These are phyloP conservation scores for Luffia ferchaultella DNA, from an alignment of 2,888 invertebrate species.

Conservation along the genomic window DNA sequence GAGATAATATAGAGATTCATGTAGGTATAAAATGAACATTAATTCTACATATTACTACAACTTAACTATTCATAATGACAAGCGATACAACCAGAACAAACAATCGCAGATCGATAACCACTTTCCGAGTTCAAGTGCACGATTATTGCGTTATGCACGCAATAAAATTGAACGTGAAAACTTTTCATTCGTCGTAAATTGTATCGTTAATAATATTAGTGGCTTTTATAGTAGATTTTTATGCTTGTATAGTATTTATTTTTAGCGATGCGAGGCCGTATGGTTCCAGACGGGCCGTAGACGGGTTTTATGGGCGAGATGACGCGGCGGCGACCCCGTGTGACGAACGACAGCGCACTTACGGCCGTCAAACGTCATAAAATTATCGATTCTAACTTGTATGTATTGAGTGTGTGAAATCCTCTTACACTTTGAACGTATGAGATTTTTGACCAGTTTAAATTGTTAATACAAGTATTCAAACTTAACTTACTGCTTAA, in stretches of 20 bases:
- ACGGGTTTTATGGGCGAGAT: slow-evolving; percentile 46
- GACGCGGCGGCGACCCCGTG: slow-evolving; percentile 3
- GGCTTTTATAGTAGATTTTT: slow-evolving; percentile 24
- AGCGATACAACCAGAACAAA: too few relatives aligned
- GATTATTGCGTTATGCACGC: slow-evolving; percentile 53
- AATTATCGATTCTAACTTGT: neutral
- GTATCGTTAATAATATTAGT: slow-evolving; percentile 38
- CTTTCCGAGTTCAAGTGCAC: slow-evolving; percentile 55
- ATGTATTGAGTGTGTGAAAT: too few relatives aligned
- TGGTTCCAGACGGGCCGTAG: slow-evolving; percentile 56
- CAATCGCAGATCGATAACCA: slow-evolving; percentile 23
- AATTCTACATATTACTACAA: too few relatives aligned
- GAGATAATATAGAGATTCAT: too few relatives aligned
- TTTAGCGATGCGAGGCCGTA: slow-evolving; percentile 56
- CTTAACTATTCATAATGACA: too few relatives aligned
- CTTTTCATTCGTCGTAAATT: slow-evolving; percentile 27
- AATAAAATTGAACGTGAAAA: slow-evolving; percentile 57
- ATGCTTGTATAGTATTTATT: slow-evolving; percentile 43
- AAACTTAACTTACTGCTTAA: too few relatives aligned
- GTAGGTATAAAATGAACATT: too few relatives aligned
- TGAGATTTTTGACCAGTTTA: too few relatives aligned
- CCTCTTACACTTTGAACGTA: too few relatives aligned
- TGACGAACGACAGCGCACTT: slow-evolving; percentile 3
- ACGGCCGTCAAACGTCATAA: neutral
- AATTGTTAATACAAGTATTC: too few relatives aligned